Evolutionary conservation across 2,797 vertebrate species (phyloP), one percentile per base, ranked within the genome.

Genomic region (Gallirallus australis): DNA sequence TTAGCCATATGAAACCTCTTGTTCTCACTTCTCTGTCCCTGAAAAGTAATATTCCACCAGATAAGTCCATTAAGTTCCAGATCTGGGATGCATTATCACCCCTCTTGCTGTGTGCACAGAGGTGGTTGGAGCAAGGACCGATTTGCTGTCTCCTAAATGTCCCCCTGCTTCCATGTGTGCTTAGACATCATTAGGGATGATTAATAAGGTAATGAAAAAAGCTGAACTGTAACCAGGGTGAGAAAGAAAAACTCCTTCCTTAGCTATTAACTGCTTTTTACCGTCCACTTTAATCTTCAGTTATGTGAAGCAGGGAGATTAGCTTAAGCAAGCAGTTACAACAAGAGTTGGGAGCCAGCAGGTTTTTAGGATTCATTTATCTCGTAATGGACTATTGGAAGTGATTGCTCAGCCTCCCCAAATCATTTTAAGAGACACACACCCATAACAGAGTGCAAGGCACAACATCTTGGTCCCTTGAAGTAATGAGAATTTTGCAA

Each of bases 301-400:
- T 53, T 70, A 23, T 0, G 11, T 31, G 60, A 84, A 84, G 40
- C 54, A 63, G 59, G 69, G 81, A 89, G 86, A 92, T 76, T 24
- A 80, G 16, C 23, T 81, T 81, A 86, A 71, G 63, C 47, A 83
- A 82, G 53, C n/a, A 94, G 53, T 61, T 75, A 45, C 9, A 48
- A 45, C 31, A 78, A 37, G 54, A 81, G 21, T 11, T 37, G 39
- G n/a, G 69, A 90, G 52, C 42, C 60, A 73, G 83, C 19, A 77
- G 78, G 50, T 25, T 86, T 95, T 93, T 65, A 79, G 77, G 52
- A 90, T 78, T 93, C 47, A 70, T 94, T 93, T 92, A 63, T 81
- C 13, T 59, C 48, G n/a, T 60, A 90, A 78, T 52, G 28, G 47
- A 11, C 66, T 88, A 39, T 52, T 63, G 33, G 69, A 63, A 91